Percentiles rank a stretch among this genome's conserved stretches.
phyloP scores from a whole-genome alignment of 2,888 invertebrate species.

The Octonoba sinensis region DNA sequence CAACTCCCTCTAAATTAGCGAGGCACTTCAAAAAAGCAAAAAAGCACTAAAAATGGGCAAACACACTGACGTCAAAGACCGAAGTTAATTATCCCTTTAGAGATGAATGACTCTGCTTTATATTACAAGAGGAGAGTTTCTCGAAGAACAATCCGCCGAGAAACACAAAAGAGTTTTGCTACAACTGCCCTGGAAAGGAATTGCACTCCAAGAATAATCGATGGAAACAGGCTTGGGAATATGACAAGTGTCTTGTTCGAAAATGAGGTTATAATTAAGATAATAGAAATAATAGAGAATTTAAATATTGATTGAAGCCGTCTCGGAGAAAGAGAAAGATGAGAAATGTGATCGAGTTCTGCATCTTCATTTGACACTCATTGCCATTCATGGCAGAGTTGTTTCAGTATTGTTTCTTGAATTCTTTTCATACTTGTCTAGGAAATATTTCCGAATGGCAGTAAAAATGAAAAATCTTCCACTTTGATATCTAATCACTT shows the following conservation, averaged over 20 bases:
- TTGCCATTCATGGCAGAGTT: no score
- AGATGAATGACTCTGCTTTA: conserved; percentile 49
- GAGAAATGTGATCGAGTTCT: no score
- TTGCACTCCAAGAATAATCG: conserved; percentile 29
- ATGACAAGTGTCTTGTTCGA: conserved; percentile 25
- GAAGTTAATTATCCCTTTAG: conserved; percentile 41
- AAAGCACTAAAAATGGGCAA: conserved; percentile 9
- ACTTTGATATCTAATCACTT: no score
- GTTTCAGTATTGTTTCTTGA: no score
- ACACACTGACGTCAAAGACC: conserved; percentile 26
- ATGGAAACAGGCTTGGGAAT: conserved; percentile 18
- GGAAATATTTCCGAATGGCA: no score
- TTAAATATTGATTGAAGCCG: no score
- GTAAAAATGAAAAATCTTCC: no score
- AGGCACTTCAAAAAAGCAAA: no score
- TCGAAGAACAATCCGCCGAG: conserved; percentile 12
- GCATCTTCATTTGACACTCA: no score
- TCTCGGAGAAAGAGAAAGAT: no score
- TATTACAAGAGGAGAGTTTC: conserved; percentile 23
- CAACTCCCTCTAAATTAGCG: no score
- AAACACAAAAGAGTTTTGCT: conserved; percentile 25
- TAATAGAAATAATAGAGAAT: conserved; percentile 18
- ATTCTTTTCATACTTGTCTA: no score
- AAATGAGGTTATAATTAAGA: conserved; percentile 42
- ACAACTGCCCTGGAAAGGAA: conserved; percentile 30